Base-by-base conservation (phyloP, 2,113 vertebrate genomes). In the Paradoxurus hermaphroditus region DNA sequence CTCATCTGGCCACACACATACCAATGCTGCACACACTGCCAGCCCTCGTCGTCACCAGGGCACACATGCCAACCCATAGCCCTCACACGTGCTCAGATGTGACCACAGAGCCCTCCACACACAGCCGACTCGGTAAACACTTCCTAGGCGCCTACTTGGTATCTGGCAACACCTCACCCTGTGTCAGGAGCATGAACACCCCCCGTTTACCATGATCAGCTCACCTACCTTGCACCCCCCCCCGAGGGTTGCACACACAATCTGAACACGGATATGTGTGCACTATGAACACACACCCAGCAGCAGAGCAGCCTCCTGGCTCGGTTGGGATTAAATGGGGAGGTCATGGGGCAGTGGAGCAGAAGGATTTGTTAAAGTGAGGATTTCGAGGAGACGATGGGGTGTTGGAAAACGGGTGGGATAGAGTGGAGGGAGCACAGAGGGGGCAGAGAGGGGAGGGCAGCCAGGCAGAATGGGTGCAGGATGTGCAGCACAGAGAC, bases 71-170 rank as follows among this genome's bases (percentile, higher is more conserved):
- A 83, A 23, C 63, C 81, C 91, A 88, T n/a, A 68, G 89, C 72
- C 39, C 79, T 91, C 67, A 77, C 91, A 94, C 15, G 63, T 93
- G 97, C 93, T 96, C 91, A 91, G 97, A 68, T 82, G 70, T 73
- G 95, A 73, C 96, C 98, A 92, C 87, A 70, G 59, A 77, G 78
- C 59, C 46, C 91, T 84, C 68, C 44, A 36, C 27, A 91, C 23
- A 75, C 51, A 84, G 51, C 67, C 31, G 41, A 78, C 94, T 95
- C 85, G 34, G 93, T 84, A 90, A 97, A 95, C 90, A 92, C 34
- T 84, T 62, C 85, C 94, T 67, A 65, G 79, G 93, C 27, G 27
- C 44, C 85, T 56, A 46, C 44, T 59, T 5, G 8, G 49, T 41
- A 34, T 77, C 65, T 18, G n/a, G 65, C 73, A 46, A 44, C 29